Conservation (phyloP, 2,797 vertebrate species). For the Notolabrus celidotus region DNA sequence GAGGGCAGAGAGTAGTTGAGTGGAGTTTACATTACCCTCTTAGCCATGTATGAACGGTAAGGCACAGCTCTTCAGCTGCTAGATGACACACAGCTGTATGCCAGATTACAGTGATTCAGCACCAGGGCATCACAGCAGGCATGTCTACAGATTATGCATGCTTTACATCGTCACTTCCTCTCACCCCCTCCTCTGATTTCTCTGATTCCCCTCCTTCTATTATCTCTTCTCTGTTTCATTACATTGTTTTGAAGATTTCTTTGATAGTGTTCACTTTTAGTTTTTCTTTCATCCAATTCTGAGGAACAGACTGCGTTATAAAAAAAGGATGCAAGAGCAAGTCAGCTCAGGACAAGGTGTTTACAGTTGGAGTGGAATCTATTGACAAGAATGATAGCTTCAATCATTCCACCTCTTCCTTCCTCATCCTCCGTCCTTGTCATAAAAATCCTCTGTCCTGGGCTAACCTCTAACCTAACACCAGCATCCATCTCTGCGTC, state of each 20-base stretch:
- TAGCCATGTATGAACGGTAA: conserved; percentile 1
- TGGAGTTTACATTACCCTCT: neutral
- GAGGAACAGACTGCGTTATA: neutral
- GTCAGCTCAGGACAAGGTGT: neutral
- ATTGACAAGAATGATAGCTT: conserved; percentile 1
- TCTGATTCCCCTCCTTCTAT: conserved; percentile 3
- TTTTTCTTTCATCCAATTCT: neutral
- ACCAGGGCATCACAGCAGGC: conserved; percentile 43
- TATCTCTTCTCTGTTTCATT: conserved; percentile 10
- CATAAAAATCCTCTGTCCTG: conserved; percentile 29
- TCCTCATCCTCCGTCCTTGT: conserved; percentile 14
- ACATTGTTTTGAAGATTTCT: neutral
- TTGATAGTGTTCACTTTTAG: neutral
- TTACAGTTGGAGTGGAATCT: neutral
- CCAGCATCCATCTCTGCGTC: conserved; percentile 38
- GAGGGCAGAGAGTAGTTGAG: neutral
- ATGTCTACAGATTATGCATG: conserved; percentile 39
- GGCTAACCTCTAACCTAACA: conserved; percentile 34
- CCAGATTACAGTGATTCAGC: conserved; percentile 46
- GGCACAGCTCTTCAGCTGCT: conserved; percentile 13
- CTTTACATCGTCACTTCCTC: conserved; percentile 50
- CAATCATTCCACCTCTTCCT: neutral
- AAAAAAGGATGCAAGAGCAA: neutral
- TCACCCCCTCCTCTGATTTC: conserved; percentile 7
- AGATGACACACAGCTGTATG: conserved; percentile 40